phyloP scores from a whole-genome alignment of 2,797 vertebrate genomes.

The Aythya fuligula region DNA sequence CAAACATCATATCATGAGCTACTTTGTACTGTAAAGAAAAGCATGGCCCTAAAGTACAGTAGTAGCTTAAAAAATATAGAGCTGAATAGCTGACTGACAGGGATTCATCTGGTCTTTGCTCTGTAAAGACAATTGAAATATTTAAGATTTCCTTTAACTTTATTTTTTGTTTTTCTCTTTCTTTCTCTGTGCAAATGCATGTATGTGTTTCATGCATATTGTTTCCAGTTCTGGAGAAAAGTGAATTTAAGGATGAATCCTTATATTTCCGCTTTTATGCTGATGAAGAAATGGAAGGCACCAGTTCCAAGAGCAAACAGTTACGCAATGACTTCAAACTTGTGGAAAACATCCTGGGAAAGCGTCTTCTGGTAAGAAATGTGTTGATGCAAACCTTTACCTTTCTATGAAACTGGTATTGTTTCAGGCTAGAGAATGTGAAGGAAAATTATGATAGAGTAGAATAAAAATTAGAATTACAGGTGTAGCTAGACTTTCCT shows the following conservation, averaged over 20 bases:
- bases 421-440: not conserved
- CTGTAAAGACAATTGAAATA: not conserved
- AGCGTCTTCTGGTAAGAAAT: constrained; percentile 91
- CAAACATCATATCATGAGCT: not conserved
- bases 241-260: constrained; percentile 98
- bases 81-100: not conserved
- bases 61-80: not conserved
- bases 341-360: constrained; percentile 95
- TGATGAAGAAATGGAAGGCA: constrained; percentile 97
- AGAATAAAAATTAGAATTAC: not conserved
- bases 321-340: constrained; percentile 96
- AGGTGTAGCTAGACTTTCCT: not conserved
- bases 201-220: not conserved
- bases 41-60: not conserved
- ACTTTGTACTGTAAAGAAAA: not conserved
- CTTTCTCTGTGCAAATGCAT: not conserved
- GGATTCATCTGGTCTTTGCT: not conserved
- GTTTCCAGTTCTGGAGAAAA: constrained; percentile 94
- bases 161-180: constrained; percentile 1
- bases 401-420: not conserved
- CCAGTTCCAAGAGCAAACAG: constrained; percentile 91
- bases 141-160: constrained; percentile 13
- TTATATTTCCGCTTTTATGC: constrained; percentile 98
- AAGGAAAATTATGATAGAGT: not conserved
- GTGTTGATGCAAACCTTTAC: not conserved